phyloP scores from a whole-genome alignment of 2,888 invertebrate genomes.

The Lithosia quadra region DNA sequence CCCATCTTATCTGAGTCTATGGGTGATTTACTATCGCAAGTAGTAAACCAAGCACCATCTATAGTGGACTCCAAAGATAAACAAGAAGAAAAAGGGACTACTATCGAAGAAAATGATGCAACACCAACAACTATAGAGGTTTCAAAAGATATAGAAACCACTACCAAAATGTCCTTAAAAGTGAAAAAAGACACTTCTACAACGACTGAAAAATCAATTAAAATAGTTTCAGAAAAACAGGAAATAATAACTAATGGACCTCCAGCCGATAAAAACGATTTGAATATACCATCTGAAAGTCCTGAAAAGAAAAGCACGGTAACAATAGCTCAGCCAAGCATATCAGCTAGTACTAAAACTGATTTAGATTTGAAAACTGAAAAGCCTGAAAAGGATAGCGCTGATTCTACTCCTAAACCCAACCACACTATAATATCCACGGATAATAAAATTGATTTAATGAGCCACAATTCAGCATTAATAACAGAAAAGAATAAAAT shows the following conservation, averaged over 20 bases:
- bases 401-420: slow-evolving; percentile 15
- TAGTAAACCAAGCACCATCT: slow-evolving; percentile 71
- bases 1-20: slow-evolving; percentile 80
- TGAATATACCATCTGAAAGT: slow-evolving; percentile 20
- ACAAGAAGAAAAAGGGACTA: slow-evolving; percentile 33
- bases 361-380: slow-evolving; percentile 42
- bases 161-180: slow-evolving; percentile 36
- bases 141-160: slow-evolving; percentile 30
- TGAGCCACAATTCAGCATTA: slow-evolving; percentile 53
- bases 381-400: slow-evolving; percentile 42
- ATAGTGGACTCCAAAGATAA: slow-evolving; percentile 53
- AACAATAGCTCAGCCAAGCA: slow-evolving; percentile 2
- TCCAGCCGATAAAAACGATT: slow-evolving; percentile 32
- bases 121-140: slow-evolving; percentile 43
- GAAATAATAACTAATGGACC: slow-evolving; percentile 13
- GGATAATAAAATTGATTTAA: slow-evolving; percentile 32
- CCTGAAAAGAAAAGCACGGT: slow-evolving; percentile 32
- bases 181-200: slow-evolving; percentile 44
- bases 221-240: slow-evolving; percentile 6
- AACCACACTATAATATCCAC: slow-evolving; percentile 21
- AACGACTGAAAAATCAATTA: slow-evolving; percentile 25
- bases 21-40: slow-evolving; percentile 83
- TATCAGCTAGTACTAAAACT: slow-evolving; percentile 32
- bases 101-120: slow-evolving; percentile 31
- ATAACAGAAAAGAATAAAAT: slow-evolving; percentile 26